Percentiles rank a stretch among this genome's conserved stretches.
Evolutionary conservation across 37 sponge, comb jelly and placozoan genomes (phyloP).

Genomic region (Amphimedon queenslandica): DNA sequence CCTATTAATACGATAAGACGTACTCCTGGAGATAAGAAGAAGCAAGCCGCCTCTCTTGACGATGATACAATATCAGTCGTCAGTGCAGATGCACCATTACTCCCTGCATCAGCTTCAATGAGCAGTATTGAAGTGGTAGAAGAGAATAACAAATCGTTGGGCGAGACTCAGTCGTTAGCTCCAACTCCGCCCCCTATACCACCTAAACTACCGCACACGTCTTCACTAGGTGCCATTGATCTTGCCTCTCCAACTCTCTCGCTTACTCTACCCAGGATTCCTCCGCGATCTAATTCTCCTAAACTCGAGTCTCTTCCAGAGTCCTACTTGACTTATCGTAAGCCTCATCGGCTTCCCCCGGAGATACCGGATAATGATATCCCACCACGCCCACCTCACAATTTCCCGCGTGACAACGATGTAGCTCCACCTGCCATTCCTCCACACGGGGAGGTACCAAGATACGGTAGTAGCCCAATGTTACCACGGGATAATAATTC

Average conservation of each 20-base stretch:
- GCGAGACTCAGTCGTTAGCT: too few species aligned
- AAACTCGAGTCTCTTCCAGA: neutral
- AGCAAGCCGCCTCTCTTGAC: neutral
- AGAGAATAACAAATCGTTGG: neutral
- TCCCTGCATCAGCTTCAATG: neutral
- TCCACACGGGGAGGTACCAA: too few species aligned
- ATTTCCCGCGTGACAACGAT: neutral
- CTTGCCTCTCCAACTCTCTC: neutral
- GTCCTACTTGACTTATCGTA: neutral
- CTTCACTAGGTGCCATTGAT: neutral
- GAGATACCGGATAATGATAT: neutral
- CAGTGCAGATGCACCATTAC: neutral
- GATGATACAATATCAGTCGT: neutral
- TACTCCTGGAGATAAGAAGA: too few species aligned
- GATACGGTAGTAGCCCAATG: too few species aligned
- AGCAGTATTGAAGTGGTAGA: neutral
- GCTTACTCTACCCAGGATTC: neutral
- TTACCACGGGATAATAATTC: too few species aligned
- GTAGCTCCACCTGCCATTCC: neutral
- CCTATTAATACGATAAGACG: neutral
- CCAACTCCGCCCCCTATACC: slow-evolving; percentile 5
- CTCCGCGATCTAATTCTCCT: neutral
- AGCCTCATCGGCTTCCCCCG: neutral
- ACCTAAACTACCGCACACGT: neutral
- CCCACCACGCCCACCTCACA: neutral